A percentile compares a stretch with the other conserved stretches of the same genome.
Conservation (phyloP, 2,113 vertebrate genomes). For the Hystrix brachyura region DNA sequence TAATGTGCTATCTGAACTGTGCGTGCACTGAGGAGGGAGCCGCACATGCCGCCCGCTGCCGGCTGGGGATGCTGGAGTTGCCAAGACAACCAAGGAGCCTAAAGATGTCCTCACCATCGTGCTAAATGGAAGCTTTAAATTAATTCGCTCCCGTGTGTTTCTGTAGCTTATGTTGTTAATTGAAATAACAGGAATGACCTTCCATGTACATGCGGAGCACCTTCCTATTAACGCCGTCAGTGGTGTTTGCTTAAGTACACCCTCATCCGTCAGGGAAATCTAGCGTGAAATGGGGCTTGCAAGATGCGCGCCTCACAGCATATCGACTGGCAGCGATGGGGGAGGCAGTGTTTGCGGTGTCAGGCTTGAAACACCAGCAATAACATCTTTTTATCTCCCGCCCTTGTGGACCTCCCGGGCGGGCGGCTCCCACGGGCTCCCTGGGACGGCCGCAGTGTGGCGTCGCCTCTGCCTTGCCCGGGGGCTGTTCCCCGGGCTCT, state of each 20-base stretch:
- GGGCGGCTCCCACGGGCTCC: not conserved
- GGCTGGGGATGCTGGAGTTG: constrained; percentile 89
- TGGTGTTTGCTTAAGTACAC: constrained; percentile 89
- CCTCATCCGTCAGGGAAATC: constrained; percentile 88
- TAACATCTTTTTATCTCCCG: constrained; percentile 70
- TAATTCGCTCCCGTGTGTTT: constrained; percentile 90
- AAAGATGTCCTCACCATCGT: constrained; percentile 88
- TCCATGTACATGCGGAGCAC: constrained; percentile 87
- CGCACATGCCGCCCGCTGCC: constrained; percentile 86
- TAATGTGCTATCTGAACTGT: constrained; percentile 89
- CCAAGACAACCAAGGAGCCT: constrained; percentile 92
- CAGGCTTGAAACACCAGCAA: constrained; percentile 79
- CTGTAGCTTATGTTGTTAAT: constrained; percentile 90
- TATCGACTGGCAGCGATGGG: constrained; percentile 80
- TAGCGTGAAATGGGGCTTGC: constrained; percentile 88
- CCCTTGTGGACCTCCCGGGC: rapidly evolving
- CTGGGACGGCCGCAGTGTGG: not conserved
- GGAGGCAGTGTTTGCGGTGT: constrained; percentile 82
- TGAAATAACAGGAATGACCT: constrained; percentile 91
- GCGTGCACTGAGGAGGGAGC: constrained; percentile 86
- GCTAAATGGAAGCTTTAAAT: constrained; percentile 91
- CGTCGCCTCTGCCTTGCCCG: not conserved
- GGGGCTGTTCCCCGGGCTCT: not conserved
- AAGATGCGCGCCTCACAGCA: constrained; percentile 84
- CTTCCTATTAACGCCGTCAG: constrained; percentile 89